Evolutionary conservation across 2,888 invertebrate species (phyloP), one percentile per base, ranked within the genome.

Genomic region (Clistopyga incitator): DNA sequence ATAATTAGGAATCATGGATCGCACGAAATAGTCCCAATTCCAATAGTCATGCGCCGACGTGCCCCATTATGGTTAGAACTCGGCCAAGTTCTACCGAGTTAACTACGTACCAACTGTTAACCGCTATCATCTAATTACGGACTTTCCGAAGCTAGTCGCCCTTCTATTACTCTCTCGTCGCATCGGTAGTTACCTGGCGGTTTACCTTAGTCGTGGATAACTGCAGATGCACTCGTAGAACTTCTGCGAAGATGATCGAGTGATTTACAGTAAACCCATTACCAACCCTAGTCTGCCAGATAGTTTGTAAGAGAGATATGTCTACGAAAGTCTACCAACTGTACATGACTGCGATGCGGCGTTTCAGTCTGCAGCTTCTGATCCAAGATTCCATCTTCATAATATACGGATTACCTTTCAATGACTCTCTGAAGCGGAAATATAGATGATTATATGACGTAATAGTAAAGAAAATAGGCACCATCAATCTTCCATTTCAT

Each of bases 111-210:
- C 86, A 89, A 86, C 87, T 86, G 87, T 81, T 86, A 87, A 89
- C 87, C 78, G 85, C 89, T 90, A 87, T 87, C 88, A 88, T 87
- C 86, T 89, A 89, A 89, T 89, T 90, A 89, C 81, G 80, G 85
- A 56, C 38, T 76, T 61, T 83, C 74, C 85, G 86, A 88, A 87
- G 85, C 86, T 67, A 84, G 23, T 45, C 23, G 80, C 67, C 84
- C 76, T 64, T 71, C 68, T 64, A 47, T 64, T 18, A 20, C 29
- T 23, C 47, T 20, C 13, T 64, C 42, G 67, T 75, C 72, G 56
- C 85, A 86, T 85, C 81, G 81, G 47, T 61, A 75, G 85, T 65
- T 83, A 47, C 72, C 84, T 72, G 64, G 78, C 45, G 54, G 42
- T 45, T 84, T 71, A 64, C 61, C 61, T 67, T 82, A 68, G 72